These are phyloP conservation scores for Acrossocheilus fasciatus DNA, from an alignment of 2,797 vertebrate genomes.

Conservation along the genomic window DNA sequence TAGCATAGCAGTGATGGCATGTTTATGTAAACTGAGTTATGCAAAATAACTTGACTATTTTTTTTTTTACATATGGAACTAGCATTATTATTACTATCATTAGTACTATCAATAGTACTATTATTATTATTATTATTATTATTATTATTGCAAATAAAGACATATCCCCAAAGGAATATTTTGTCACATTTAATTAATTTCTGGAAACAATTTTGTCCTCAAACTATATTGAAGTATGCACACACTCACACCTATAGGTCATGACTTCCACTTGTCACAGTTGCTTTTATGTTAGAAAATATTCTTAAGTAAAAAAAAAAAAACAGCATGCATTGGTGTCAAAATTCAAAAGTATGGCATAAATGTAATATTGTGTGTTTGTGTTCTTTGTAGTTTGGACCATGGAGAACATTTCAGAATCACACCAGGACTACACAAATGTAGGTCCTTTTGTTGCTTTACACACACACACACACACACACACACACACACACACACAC, in stretches of 20 bases:
- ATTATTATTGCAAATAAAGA: neutral
- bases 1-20: neutral
- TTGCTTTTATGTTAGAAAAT: neutral
- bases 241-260: neutral
- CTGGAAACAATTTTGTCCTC: neutral
- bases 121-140: too few species aligned
- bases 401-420: slow-evolving; percentile 7
- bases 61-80: neutral
- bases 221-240: neutral
- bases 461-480: neutral
- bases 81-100: neutral
- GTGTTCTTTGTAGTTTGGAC: neutral
- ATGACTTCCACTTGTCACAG: neutral
- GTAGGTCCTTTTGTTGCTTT: neutral
- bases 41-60: neutral
- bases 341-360: neutral
- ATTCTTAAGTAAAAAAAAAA: neutral
- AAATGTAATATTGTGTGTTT: neutral
- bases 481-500: too few species aligned
- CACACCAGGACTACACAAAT: slow-evolving; percentile 20
- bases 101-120: neutral
- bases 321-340: neutral
- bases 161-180: neutral
- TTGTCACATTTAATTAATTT: neutral
- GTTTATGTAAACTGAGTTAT: neutral